Conservation (phyloP, 2,888 invertebrate genomes). For the Synanthedon myopaeformis region DNA sequence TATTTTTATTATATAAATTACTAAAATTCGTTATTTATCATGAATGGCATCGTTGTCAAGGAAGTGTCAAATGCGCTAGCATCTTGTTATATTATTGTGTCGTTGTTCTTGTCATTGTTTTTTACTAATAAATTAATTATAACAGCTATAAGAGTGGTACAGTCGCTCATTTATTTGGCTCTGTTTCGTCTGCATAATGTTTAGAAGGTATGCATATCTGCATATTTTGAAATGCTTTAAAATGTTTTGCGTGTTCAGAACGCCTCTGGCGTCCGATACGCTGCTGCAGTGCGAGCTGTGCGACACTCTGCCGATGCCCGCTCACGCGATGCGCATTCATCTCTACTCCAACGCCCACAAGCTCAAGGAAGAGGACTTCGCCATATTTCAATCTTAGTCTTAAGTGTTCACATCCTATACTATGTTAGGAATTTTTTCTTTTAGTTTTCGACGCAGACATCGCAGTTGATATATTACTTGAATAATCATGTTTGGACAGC, state of each 20-base stretch:
- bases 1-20: too few species aligned
- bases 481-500: not conserved
- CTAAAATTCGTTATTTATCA: too few species aligned
- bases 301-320: constrained; percentile 34
- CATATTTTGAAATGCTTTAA: not conserved
- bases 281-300: constrained; percentile 61
- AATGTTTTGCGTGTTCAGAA: constrained; percentile 17
- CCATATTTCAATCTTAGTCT: constrained; percentile 27
- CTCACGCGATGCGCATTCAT: constrained; percentile 62
- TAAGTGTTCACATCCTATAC: not conserved
- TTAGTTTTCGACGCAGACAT: not conserved
- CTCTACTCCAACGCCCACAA: constrained; percentile 56
- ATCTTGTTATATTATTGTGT: too few species aligned
- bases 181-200: too few species aligned
- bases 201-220: not conserved
- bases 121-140: too few species aligned
- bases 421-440: not conserved
- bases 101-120: too few species aligned
- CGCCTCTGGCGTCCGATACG: constrained; percentile 26
- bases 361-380: constrained; percentile 47
- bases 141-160: too few species aligned
- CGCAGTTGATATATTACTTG: too few species aligned
- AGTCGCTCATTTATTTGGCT: too few species aligned
- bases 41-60: too few species aligned
- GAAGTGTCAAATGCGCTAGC: too few species aligned